Conservation (phyloP, 37 sponge, comb jelly and placozoan genomes). For the Theonella swinhoei region DNA sequence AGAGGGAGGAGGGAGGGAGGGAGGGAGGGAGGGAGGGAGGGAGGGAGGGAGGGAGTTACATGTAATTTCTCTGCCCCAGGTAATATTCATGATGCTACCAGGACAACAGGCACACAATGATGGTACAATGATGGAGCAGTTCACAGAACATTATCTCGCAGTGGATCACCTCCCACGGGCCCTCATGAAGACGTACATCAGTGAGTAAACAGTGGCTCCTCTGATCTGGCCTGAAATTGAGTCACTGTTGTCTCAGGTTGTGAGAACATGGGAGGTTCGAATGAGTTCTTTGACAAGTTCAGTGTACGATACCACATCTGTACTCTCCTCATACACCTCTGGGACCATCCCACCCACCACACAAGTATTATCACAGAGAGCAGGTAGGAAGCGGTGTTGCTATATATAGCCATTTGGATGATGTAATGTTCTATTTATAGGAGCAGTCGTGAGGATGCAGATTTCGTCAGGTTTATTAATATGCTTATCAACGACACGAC, state of each 20-base stretch:
- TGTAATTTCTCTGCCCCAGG: constrained; percentile 8
- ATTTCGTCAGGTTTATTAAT: constrained; percentile 88
- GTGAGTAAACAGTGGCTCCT: constrained; percentile 11
- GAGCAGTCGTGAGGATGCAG: constrained; percentile 50
- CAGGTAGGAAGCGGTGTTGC: constrained; percentile 8
- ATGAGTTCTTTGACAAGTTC: constrained; percentile 99
- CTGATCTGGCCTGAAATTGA: constrained; percentile 54
- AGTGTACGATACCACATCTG: constrained; percentile 92
- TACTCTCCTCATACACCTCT: constrained; percentile 78
- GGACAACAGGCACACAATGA: constrained; percentile 37
- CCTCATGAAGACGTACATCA: constrained; percentile 75
- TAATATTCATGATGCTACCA: constrained; percentile 66
- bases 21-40: background rate
- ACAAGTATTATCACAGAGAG: constrained; percentile 46
- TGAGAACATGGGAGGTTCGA: constrained; percentile 94
- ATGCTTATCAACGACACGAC: constrained; percentile 98
- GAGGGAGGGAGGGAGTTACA: background rate
- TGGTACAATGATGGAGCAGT: constrained; percentile 42
- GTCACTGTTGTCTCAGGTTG: no score
- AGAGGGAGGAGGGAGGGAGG: background rate
- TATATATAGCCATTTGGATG: background rate
- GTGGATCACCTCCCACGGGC: constrained; percentile 41
- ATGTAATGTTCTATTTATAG: constrained; percentile 6
- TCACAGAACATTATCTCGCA: constrained; percentile 46
- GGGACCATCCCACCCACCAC: constrained; percentile 68